phyloP scores from a whole-genome alignment of 2,888 invertebrate genomes.

The Enoplolaimus lenunculus region DNA sequence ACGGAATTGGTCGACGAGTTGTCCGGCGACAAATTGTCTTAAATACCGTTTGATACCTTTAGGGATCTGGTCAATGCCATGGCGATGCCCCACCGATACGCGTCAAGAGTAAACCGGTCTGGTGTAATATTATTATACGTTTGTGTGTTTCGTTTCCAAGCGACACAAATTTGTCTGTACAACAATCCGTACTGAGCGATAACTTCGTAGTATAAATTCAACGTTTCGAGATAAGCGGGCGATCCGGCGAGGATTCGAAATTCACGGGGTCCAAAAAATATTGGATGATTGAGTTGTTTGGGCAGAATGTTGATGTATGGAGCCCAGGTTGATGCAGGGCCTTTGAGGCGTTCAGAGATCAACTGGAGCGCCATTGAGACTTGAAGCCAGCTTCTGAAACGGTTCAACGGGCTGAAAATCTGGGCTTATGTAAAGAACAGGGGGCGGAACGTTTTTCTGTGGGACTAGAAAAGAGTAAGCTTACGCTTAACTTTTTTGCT shows the following conservation, averaged over 20 bases:
- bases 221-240: neutral
- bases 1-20: too few relatives aligned
- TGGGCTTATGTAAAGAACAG: too few relatives aligned
- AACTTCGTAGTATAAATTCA: slow-evolving; percentile 8
- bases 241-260: neutral
- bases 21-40: too few relatives aligned
- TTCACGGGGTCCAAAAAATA: neutral
- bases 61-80: neutral
- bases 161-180: neutral
- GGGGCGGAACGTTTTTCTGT: too few relatives aligned
- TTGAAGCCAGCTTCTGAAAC: slow-evolving; percentile 4
- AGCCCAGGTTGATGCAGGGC: neutral
- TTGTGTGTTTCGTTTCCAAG: neutral
- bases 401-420: too few relatives aligned
- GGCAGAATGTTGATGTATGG: slow-evolving; percentile 13
- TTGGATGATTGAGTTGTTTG: neutral
- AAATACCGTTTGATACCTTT: too few relatives aligned
- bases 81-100: neutral
- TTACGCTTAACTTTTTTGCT: too few relatives aligned
- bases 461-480: too few relatives aligned
- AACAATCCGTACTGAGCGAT: neutral
- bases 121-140: neutral
- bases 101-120: neutral
- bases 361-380: neutral
- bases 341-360: neutral